Evolutionary conservation across 2,888 invertebrate genomes (phyloP).

Genomic region (Drosophila pegasa): DNA sequence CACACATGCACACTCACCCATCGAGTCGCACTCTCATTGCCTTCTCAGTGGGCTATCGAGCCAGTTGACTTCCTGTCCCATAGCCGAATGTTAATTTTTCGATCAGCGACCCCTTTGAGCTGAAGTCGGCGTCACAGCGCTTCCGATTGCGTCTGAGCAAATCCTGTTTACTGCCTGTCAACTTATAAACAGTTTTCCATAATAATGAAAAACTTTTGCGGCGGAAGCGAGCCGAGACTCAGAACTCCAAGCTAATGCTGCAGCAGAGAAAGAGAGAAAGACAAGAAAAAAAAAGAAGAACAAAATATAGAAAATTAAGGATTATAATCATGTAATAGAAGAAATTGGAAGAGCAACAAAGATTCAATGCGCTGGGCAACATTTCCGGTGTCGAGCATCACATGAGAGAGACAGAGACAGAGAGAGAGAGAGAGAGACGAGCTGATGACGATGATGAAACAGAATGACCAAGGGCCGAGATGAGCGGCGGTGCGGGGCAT

Average conservation of each 20-base stretch:
- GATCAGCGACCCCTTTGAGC: constrained; percentile 46
- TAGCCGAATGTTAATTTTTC: constrained; percentile 56
- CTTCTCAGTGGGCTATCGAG: not conserved
- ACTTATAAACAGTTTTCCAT: constrained; percentile 79
- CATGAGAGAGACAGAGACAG: constrained; percentile 12
- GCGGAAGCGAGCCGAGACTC: constrained; percentile 59
- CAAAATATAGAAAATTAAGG: constrained; percentile 31
- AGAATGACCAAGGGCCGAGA: constrained; percentile 36
- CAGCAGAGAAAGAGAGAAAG: constrained; percentile 6
- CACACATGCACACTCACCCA: not conserved
- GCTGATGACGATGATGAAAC: constrained; percentile 35
- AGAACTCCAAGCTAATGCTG: constrained; percentile 11
- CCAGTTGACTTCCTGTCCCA: constrained; percentile 61
- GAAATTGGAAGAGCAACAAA: constrained; percentile 64
- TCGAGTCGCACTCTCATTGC: not conserved
- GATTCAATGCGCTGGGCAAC: constrained; percentile 67
- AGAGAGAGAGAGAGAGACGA: not conserved
- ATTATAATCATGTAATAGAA: constrained; percentile 70
- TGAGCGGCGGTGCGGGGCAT: constrained; percentile 38
- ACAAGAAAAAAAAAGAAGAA: constrained; percentile 10
- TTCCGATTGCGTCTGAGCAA: constrained; percentile 70
- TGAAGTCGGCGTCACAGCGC: constrained; percentile 45
- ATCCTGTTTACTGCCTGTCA: constrained; percentile 80
- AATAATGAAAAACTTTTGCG: constrained; percentile 71
- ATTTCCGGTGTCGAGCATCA: constrained; percentile 62